phyloP scores from a whole-genome alignment of 2,888 invertebrate species.

The Orthonychiurus folsomi region DNA sequence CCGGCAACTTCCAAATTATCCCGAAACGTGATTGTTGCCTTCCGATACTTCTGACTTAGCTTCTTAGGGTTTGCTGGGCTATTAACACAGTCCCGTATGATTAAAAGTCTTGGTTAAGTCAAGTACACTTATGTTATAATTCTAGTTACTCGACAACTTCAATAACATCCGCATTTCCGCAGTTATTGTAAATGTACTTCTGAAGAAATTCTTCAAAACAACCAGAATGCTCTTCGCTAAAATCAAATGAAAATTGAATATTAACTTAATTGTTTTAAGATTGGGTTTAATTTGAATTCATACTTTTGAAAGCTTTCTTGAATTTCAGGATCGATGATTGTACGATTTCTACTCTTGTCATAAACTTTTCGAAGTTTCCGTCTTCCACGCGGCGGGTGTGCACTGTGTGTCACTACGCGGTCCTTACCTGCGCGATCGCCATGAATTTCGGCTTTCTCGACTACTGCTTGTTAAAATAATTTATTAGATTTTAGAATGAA shows the following conservation, averaged over 20 bases:
- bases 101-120: no score
- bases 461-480: neutral
- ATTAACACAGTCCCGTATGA: no score
- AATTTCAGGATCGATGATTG: neutral
- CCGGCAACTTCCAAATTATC: conserved; percentile 4
- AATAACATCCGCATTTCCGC: no score
- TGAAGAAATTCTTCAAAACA: neutral
- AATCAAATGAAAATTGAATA: neutral
- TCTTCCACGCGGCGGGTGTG: neutral
- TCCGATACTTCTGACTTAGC: conserved; percentile 4
- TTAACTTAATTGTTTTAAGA: neutral
- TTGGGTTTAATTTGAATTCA: neutral
- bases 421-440: neutral
- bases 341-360: neutral
- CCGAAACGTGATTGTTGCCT: conserved; percentile 8
- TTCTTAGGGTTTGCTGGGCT: no score
- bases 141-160: no score
- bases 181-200: no score
- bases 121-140: no score
- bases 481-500: neutral
- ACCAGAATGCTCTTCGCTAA: neutral
- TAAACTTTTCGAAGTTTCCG: neutral
- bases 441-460: neutral
- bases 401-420: neutral
- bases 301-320: neutral